These are phyloP conservation scores for Pelecanoides urinatrix DNA, from an alignment of 2,113 vertebrate genomes.

Conservation along the genomic window DNA sequence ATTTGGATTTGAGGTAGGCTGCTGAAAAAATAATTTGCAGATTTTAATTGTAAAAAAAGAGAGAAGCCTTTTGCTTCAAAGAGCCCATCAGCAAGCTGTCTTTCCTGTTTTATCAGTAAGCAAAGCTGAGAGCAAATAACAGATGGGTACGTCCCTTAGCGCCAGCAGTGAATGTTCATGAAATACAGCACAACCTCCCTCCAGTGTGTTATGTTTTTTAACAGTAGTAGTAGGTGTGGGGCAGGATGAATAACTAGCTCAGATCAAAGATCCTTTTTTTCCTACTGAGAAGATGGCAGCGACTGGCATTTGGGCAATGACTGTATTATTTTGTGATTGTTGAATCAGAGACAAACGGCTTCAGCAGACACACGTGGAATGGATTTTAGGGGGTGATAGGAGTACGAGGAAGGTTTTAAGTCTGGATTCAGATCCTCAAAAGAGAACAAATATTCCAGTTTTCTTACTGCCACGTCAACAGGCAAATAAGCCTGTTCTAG, in stretches of 20 bases:
- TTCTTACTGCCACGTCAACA: background rate
- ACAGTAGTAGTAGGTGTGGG: constrained; percentile 48
- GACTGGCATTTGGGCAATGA: constrained; percentile 30
- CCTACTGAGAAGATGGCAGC: background rate
- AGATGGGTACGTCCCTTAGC: constrained; percentile 73
- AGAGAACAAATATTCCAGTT: background rate
- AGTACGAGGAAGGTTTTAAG: background rate
- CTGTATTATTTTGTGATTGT: background rate
- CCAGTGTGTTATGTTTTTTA: constrained; percentile 57
- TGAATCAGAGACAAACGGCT: background rate
- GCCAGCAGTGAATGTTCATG: constrained; percentile 51
- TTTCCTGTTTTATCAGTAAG: constrained; percentile 75
- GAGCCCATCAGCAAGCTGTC: constrained; percentile 78
- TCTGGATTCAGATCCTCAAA: background rate
- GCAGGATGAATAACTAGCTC: constrained; percentile 53
- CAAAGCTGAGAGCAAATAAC: constrained; percentile 73
- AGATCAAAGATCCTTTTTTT: constrained; percentile 50
- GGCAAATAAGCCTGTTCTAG: background rate
- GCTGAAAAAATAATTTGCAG: constrained; percentile 70
- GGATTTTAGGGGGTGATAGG: background rate
- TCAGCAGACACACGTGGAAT: background rate
- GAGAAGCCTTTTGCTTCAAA: constrained; percentile 72
- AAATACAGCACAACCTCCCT: constrained; percentile 70
- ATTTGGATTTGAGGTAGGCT: constrained; percentile 61
- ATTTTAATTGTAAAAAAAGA: constrained; percentile 73